A percentile compares a stretch with the other conserved stretches of the same genome.
Conservation (phyloP, 2,113 vertebrate species). For the Procavia capensis region DNA sequence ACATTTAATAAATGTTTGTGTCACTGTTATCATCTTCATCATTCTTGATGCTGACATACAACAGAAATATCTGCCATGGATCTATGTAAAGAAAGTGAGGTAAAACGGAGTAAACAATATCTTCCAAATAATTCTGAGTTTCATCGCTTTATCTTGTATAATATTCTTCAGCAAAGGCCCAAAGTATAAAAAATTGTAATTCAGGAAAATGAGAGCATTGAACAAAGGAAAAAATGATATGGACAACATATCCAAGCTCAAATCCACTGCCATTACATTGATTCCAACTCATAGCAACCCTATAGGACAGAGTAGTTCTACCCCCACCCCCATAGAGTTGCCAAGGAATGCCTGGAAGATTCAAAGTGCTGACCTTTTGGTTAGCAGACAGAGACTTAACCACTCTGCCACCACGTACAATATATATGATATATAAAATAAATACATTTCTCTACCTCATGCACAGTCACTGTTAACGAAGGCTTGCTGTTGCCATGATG, state of each 20-base stretch:
- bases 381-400: too few species aligned
- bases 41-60: not conserved
- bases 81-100: not conserved
- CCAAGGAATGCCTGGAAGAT: too few species aligned
- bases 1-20: not conserved
- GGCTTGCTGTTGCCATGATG: not conserved
- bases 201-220: not conserved
- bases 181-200: conserved; percentile 9
- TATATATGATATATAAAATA: not conserved
- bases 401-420: too few species aligned
- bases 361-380: too few species aligned
- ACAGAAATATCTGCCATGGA: not conserved
- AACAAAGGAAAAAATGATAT: not conserved
- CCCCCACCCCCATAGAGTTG: too few species aligned
- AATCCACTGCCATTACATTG: too few species aligned
- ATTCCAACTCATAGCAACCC: too few species aligned
- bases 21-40: not conserved
- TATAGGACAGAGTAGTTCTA: too few species aligned
- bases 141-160: not conserved
- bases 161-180: conserved; percentile 2
- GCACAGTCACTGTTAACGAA: not conserved
- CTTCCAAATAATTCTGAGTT: conserved; percentile 50
- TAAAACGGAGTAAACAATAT: not conserved
- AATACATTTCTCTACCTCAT: not conserved
- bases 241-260: too few species aligned